Evolutionary conservation across 2,888 invertebrate genomes (phyloP).

Genomic region (Xestia c-nigrum): DNA sequence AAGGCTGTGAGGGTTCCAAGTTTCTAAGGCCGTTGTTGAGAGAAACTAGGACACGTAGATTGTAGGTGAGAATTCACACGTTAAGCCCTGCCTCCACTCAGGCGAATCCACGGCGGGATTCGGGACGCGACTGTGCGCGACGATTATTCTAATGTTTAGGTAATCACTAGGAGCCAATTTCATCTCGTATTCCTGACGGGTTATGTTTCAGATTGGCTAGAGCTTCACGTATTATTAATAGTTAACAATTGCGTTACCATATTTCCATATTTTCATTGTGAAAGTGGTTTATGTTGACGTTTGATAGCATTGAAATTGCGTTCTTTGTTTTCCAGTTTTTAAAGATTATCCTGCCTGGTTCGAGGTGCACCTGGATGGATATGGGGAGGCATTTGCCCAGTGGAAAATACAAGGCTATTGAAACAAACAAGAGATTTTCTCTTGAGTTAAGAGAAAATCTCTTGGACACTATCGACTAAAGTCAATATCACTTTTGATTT

Average conservation of each 20-base stretch:
- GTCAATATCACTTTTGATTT: neutral
- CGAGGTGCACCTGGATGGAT: no score
- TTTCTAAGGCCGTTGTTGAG: neutral
- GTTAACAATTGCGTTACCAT: neutral
- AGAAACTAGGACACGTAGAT: neutral
- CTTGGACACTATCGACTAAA: neutral
- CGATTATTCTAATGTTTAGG: conserved; percentile 4
- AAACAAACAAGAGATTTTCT: no score
- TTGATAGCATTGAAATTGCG: neutral
- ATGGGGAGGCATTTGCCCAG: no score
- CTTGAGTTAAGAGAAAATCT: no score
- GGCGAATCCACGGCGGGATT: neutral
- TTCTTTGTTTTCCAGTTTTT: neutral
- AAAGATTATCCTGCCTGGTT: no score
- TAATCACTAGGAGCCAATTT: neutral
- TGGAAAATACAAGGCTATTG: no score
- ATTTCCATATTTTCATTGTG: neutral
- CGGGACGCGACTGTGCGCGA: neutral
- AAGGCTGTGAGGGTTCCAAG: neutral
- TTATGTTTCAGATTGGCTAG: neutral
- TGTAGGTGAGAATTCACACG: neutral
- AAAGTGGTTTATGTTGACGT: neutral
- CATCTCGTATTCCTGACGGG: neutral
- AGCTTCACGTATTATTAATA: neutral
- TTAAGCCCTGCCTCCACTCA: neutral